A percentile compares a stretch with the other conserved stretches of the same genome.
Conservation (phyloP, 2,113 vertebrate genomes). For the Oceanites oceanicus region DNA sequence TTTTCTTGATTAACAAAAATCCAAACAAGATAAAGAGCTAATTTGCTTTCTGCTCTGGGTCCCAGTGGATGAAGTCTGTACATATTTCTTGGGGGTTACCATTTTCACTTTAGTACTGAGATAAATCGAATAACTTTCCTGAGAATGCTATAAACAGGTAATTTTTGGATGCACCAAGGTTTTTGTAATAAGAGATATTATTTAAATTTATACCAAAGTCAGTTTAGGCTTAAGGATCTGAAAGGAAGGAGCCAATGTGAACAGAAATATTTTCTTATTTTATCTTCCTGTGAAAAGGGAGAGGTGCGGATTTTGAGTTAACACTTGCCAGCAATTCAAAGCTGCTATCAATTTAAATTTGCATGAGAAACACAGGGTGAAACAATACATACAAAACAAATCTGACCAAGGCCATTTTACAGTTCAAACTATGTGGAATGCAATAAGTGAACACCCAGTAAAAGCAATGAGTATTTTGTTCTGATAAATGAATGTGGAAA, state of each 20-base stretch:
- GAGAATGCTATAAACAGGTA: neutral
- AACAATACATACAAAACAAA: neutral
- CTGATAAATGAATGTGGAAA: neutral
- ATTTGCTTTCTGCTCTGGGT: constrained; percentile 63
- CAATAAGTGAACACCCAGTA: neutral
- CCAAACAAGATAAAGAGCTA: constrained; percentile 64
- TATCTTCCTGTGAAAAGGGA: neutral
- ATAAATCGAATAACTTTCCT: neutral
- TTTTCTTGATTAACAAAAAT: constrained; percentile 69
- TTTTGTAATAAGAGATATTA: neutral
- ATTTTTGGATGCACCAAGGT: neutral
- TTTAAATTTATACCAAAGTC: neutral
- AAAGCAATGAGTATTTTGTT: neutral
- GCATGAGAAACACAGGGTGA: neutral
- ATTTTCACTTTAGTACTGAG: neutral
- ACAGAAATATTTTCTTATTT: constrained; percentile 3
- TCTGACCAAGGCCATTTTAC: neutral
- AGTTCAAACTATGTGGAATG: neutral
- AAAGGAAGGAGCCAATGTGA: neutral
- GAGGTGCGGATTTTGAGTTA: neutral
- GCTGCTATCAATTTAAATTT: neutral
- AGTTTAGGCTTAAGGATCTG: neutral
- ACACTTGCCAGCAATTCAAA: neutral
- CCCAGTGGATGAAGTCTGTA: constrained; percentile 14
- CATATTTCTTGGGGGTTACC: neutral